Evolutionary conservation across 2,888 invertebrate species (phyloP), one percentile per base, ranked within the genome.

Genomic region (Netelia fuscicornis): DNA sequence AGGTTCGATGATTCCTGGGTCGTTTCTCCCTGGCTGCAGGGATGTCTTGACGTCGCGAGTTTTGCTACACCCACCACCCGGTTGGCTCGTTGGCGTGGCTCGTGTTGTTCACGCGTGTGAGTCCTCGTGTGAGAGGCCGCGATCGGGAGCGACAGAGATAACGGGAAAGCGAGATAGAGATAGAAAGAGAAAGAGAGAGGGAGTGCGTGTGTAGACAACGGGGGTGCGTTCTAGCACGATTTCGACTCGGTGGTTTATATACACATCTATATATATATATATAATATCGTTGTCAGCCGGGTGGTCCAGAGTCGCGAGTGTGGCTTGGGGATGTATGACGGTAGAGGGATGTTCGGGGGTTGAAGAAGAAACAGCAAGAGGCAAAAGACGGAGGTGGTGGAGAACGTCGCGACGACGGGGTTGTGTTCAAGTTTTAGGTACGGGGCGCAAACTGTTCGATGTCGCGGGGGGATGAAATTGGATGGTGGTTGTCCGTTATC

Each of bases 1-100:
- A 86, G 88, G 88, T 88, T 89, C 87, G 89, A 89, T 87, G 89
- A 89, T 90, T 91, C 89, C 90, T 88, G 88, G 87, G 88, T 87
- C 86, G 88, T n/a, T 17, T 90, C 86, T 79, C 83, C 84, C 81
- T 88, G 86, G 88, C 86, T 86, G 76, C 84, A 71, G 62, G 74
- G 76, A 90, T 86, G 89, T 81, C 87, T 86, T 85, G 84, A 84
- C 84, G 84, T 86, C 80, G 64, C 58, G 78, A 65, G 81, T 82
- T 77, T 86, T 68, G 70, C 83, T 65, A 67, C 77, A 77, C 79
- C 86, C 90, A 87, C 85, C 87, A 86, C 86, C 89, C 86, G 86
- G 84, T 87, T 89, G 87, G 88, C 89, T 87, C 87, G 74, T 81
- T 81, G 82, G 74, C 86, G 87, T 78, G 85, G 87, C 60, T 80